Conservation (phyloP, 2,113 vertebrate genomes). For the Siniperca chuatsi region DNA sequence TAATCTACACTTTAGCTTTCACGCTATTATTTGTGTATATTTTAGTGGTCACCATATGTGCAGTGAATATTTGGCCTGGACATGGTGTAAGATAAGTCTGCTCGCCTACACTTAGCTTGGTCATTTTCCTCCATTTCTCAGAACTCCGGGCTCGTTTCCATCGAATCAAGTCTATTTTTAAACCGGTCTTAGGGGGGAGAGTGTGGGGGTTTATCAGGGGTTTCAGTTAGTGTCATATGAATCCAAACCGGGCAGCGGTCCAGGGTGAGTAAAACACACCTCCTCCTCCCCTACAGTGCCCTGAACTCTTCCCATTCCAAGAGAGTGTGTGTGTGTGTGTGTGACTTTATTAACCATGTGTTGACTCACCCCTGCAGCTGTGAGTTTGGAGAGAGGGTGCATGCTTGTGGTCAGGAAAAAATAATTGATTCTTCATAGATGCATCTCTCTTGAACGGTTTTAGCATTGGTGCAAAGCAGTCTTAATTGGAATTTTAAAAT, state of each 20-base stretch:
- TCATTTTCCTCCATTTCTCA: conserved; percentile 74
- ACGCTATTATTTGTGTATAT: conserved; percentile 55
- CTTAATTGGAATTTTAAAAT: not conserved
- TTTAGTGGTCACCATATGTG: conserved; percentile 69
- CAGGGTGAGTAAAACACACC: conserved; percentile 74
- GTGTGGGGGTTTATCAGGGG: conserved; percentile 38
- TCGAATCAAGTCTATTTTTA: conserved; percentile 83
- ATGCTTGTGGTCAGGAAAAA: conserved; percentile 14
- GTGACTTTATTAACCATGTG: conserved; percentile 70
- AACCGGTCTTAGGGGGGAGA: conserved; percentile 38
- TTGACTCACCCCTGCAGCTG: conserved; percentile 71
- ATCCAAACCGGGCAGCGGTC: conserved; percentile 74
- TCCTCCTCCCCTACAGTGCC: conserved; percentile 29
- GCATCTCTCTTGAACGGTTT: not conserved
- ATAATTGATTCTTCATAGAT: conserved; percentile 23
- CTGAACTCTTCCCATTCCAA: conserved; percentile 51
- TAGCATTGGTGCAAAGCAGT: not conserved
- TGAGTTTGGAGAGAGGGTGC: not conserved
- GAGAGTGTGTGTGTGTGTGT: not conserved
- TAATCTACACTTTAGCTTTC: conserved; percentile 8
- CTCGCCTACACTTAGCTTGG: conserved; percentile 59
- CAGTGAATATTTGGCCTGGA: conserved; percentile 64
- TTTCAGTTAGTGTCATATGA: conserved; percentile 73
- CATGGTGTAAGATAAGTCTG: conserved; percentile 67
- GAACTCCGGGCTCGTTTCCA: conserved; percentile 75